These are phyloP conservation scores for Cheilosia scutellata DNA, from an alignment of 2,888 invertebrate species.

Conservation along the genomic window DNA sequence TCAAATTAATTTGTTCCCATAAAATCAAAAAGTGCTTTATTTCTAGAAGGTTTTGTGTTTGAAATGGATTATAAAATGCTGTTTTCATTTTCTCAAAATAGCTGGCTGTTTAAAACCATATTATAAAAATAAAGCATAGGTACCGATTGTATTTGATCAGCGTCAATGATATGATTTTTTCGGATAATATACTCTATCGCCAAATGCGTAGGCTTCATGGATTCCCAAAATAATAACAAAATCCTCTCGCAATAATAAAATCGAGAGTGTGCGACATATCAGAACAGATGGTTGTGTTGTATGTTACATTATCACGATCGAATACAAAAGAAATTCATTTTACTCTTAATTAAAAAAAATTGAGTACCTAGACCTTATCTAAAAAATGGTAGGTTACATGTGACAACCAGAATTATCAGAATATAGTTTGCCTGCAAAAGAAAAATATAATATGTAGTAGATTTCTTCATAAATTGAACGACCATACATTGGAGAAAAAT, in stretches of 20 bases:
- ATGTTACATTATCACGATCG: neutral
- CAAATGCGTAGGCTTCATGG: slow-evolving; percentile 12
- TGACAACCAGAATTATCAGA: neutral
- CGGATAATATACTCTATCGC: slow-evolving; percentile 3
- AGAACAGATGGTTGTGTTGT: neutral
- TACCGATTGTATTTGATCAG: slow-evolving; percentile 14
- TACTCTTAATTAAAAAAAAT: no score
- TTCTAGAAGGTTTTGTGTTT: no score
- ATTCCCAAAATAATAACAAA: slow-evolving; percentile 31
- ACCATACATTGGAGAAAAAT: neutral
- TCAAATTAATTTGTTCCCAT: no score
- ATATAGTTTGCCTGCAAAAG: neutral
- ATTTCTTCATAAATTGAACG: neutral
- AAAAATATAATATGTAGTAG: neutral
- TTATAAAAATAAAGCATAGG: slow-evolving; percentile 10
- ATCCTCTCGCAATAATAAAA: slow-evolving; percentile 4
- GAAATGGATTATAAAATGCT: no score
- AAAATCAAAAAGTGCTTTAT: no score
- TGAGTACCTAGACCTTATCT: neutral
- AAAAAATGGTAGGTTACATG: neutral
- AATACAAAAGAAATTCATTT: neutral
- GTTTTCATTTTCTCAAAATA: no score
- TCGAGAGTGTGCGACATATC: neutral
- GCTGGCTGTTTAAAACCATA: no score
- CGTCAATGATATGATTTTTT: slow-evolving; percentile 26